A percentile compares a stretch with the other conserved stretches of the same genome.
These are phyloP conservation scores for Choristoneura fumiferana DNA, from an alignment of 1,140 invertebrate genomes.

Conservation along the genomic window DNA sequence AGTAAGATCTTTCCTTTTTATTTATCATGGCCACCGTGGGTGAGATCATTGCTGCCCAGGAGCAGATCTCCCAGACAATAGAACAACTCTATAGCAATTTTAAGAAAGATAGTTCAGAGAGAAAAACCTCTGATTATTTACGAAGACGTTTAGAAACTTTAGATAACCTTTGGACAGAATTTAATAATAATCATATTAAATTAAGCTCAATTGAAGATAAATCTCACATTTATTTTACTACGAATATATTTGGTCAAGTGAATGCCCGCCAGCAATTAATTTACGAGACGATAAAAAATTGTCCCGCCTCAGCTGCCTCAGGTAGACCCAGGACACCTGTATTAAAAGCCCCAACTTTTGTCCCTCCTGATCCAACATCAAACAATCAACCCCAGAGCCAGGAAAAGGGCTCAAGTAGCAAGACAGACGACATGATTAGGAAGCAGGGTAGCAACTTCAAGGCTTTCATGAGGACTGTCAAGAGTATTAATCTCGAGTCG, in stretches of 20 bases:
- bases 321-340: not conserved
- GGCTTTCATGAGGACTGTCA: slow-evolving; percentile 7
- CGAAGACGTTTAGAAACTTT: slow-evolving; percentile 19
- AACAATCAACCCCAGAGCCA: too few relatives aligned
- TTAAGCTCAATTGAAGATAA: slow-evolving; percentile 9
- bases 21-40: too few relatives aligned
- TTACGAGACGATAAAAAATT: not conserved
- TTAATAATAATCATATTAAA: slow-evolving; percentile 19
- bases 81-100: slow-evolving; percentile 26
- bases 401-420: not conserved
- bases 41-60: not conserved
- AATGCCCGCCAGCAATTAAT: not conserved
- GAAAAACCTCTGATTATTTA: slow-evolving; percentile 27
- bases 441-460: slow-evolving; percentile 27
- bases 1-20: too few relatives aligned
- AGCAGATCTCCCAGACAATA: slow-evolving; percentile 21
- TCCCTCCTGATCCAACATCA: too few relatives aligned
- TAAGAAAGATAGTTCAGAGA: slow-evolving; percentile 30
- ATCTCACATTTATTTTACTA: slow-evolving; percentile 23
- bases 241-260: slow-evolving; percentile 17
- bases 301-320: not conserved
- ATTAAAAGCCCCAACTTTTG: not conserved
- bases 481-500: not conserved
- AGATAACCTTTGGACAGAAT: slow-evolving; percentile 27
- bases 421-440: slow-evolving; percentile 16